Evolutionary conservation across 2,113 vertebrate genomes (phyloP), one percentile per base, ranked within the genome.

Genomic region (Carassius carassius): DNA sequence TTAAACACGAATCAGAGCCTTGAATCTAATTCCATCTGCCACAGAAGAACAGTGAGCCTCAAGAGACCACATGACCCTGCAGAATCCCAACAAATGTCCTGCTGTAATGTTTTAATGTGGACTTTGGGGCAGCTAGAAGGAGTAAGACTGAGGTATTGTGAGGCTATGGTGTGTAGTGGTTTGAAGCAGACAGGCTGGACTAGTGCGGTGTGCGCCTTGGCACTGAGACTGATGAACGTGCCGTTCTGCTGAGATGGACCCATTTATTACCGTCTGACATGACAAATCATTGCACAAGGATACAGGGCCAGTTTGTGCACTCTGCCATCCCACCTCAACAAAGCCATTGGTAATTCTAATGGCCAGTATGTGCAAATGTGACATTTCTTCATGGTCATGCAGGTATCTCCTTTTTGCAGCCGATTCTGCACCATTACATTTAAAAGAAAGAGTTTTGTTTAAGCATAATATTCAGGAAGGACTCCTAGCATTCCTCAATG

Each of bases 261-360:
- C 56, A 87, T 89, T 90, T 92, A 87, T 90, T 93, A 80, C 19
- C 65, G 47, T 77, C 79, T 65, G 86, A 88, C 76, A 78, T 89
- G 91, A 90, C 88, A 88, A 92, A 94, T 41, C 23, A 84, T 91
- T 91, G 84, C 84, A 87, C 83, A 37, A 88, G 84, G 13, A 62
- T 85, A 58, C 47, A 87, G 73, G 88, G 86, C 60, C 87, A 91
- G 90, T 88, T 89, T 78, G 83, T 83, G 63, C 29, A 23, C 84
- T 62, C 84, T 86, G 84, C 87, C 89, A 85, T 85, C 83, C 84
- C 88, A 83, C 32, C 89, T 84, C 56, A 91, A 84, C 80, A 89
- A 74, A 90, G 74, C 82, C 23, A 88, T 74, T 89, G 90, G 85
- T 90, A 88, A 81, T 86, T 86, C 84, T 90, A 88, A 90, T 90